Conservation (phyloP, 1,140 invertebrate species). For the Steinernema khuongi region DNA sequence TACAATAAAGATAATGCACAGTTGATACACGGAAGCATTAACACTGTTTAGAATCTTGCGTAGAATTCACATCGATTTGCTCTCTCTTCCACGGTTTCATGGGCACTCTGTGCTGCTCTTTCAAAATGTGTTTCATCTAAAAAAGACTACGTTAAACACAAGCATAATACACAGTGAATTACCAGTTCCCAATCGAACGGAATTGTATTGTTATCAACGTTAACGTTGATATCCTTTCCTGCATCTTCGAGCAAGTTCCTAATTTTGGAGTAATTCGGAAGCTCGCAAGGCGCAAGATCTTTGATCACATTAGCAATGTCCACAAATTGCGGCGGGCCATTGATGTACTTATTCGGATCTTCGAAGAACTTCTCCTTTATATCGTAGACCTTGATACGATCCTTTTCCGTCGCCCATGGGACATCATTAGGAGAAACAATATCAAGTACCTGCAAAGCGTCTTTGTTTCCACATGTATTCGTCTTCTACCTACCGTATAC, state of each 20-base stretch:
- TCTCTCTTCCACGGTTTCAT: too few relatives aligned
- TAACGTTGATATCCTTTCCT: not conserved
- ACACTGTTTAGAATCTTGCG: too few relatives aligned
- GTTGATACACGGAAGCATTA: too few relatives aligned
- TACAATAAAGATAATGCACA: too few relatives aligned
- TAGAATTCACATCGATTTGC: too few relatives aligned
- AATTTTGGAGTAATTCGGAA: not conserved
- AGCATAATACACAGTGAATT: too few relatives aligned
- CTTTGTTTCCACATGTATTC: not conserved
- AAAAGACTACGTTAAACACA: too few relatives aligned
- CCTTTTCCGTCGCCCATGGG: not conserved
- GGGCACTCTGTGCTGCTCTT: too few relatives aligned
- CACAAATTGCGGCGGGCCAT: not conserved
- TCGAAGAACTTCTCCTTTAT: not conserved
- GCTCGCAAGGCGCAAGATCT: not conserved
- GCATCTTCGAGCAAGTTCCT: not conserved
- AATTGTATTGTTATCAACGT: not conserved
- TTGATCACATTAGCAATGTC: not conserved
- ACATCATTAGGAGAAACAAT: not conserved
- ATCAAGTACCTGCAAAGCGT: not conserved
- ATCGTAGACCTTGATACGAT: not conserved
- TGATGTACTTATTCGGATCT: not conserved
- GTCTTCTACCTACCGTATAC: not conserved
- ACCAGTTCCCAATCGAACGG: not conserved
- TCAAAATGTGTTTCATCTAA: too few relatives aligned